Base-by-base conservation (phyloP, 2,113 vertebrate genomes). In the Semicossyphus pulcher region DNA sequence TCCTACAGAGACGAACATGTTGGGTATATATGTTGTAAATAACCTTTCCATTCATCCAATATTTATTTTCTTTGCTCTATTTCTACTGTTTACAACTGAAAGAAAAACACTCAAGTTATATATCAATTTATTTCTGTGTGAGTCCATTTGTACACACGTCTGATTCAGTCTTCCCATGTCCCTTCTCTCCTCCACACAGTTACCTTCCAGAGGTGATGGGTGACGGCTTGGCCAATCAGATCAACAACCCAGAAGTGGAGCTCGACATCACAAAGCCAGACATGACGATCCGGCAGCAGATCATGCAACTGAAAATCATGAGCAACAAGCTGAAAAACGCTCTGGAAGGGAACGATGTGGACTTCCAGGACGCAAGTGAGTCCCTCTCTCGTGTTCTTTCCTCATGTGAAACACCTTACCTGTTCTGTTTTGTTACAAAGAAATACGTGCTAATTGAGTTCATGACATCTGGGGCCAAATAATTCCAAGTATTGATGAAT, bases 231-330 rank as follows among this genome's bases (percentile, higher is more conserved):
- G 97, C 97, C 86, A 99, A 94, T 90, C 97, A 99, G 90, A 98
- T 99, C 64, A 99, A 99, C 90, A 99, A 99, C 88, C 97, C 97
- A 0, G 97, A 99, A 58, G 97, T 99, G 81, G 97, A 99, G 72
- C 96, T 99, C 16, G 97, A 99, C 91, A 98, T 99, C 93, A 99
- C 97, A 56, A 99, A 99, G 86, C 97, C 97, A 0, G 97, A 99
- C 42, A 97, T 97, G 96, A 95, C 92, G 41, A 95, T 99, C 79
- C 94, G 97, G 21, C 97, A 98, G 73, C 97, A 99, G 86, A 99
- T 99, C 91, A 98, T 99, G 97, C 96, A 97, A 74, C 89, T 99
- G 0, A 98, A 98, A 87, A 96, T 99, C 81, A 99, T 96, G 95
- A 98, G 96, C 83, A 99, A 96, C 89, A 93, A 95, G 1, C 92